Base-by-base conservation (phyloP, 2,888 invertebrate genomes). In the Pogonocherus hispidulus region DNA sequence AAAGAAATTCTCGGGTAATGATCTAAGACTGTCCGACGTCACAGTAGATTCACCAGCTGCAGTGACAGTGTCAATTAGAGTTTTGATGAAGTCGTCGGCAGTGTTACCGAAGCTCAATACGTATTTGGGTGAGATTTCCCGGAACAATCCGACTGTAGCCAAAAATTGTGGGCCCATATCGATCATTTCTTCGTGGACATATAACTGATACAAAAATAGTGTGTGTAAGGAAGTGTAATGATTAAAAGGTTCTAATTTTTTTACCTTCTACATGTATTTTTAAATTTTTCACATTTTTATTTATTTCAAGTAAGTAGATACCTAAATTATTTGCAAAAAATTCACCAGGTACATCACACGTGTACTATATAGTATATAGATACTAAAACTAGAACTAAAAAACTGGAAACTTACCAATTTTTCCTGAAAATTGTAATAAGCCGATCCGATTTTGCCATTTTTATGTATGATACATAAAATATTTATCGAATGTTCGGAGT, bases 371-470 rank as follows among this genome's bases (percentile, higher is more conserved):
- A n/a, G n/a, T n/a, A n/a, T n/a, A n/a, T n/a, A n/a, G n/a, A n/a
- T n/a, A n/a, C n/a, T n/a, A n/a, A n/a, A n/a, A n/a, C n/a, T 32
- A 47, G 20, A n/a, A 8, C n/a, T 32, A 14, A 44, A 41, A 57
- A 49, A 52, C 65, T 51, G 27, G 14, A 57, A 57, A 66, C 71
- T 77, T 82, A 91, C 91, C 85, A 91, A 90, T 73, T 90, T 90
- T 1, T 90, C 90, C 60, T 88, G 87, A 35, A 90, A 83, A 74
- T 90, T 90, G 84, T 91, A 94, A 83, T 89, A 91, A 0, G 94
- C 92, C 16, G 92, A 92, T n/a, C 93, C 94, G 59, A 94, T 82
- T 80, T 89, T 89, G 11, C 91, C 91, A 55, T 87, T 86, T 70
- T 89, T 88, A 87, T 90, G 93, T 76, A 91, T 88, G 1, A 91